Conservation (phyloP, 2,113 vertebrate species). For the Conger conger region DNA sequence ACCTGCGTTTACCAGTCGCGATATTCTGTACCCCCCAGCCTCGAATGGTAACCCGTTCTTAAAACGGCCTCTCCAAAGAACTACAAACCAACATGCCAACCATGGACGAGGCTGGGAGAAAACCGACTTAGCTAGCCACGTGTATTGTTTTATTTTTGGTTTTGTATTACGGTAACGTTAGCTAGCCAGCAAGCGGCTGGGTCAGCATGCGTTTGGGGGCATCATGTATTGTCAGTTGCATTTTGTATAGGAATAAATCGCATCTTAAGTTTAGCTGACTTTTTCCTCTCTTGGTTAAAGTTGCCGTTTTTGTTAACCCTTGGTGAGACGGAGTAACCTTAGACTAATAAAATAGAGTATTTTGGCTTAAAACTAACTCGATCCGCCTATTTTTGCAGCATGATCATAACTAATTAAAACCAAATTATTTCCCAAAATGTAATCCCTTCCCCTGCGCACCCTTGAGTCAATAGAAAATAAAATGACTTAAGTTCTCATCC, state of each 20-base stretch:
- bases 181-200: conserved; percentile 42
- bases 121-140: conserved; percentile 66
- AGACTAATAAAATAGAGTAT: conserved; percentile 38
- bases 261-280: conserved; percentile 70
- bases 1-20: conserved; percentile 73
- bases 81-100: conserved; percentile 66
- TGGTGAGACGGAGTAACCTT: conserved; percentile 38
- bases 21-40: conserved; percentile 61
- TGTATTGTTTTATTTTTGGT: conserved; percentile 53
- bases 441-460: conserved; percentile 54
- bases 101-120: conserved; percentile 81
- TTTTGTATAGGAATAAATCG: conserved; percentile 49
- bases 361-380: conserved; percentile 42
- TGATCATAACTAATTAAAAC: conserved; percentile 56
- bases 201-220: conserved; percentile 57
- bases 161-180: conserved; percentile 45
- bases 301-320: conserved; percentile 33
- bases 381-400: conserved; percentile 57
- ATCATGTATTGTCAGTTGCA: conserved; percentile 55
- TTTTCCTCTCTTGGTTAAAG: conserved; percentile 49
- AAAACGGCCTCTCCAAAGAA: conserved; percentile 55
- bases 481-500: conserved; percentile 66
- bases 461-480: conserved; percentile 51
- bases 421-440: conserved; percentile 58
- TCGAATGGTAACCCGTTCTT: conserved; percentile 59